A percentile compares a stretch with the other conserved stretches of the same genome.
phyloP scores from a whole-genome alignment of 2,888 invertebrate species.

The Scaptomyza parva region DNA sequence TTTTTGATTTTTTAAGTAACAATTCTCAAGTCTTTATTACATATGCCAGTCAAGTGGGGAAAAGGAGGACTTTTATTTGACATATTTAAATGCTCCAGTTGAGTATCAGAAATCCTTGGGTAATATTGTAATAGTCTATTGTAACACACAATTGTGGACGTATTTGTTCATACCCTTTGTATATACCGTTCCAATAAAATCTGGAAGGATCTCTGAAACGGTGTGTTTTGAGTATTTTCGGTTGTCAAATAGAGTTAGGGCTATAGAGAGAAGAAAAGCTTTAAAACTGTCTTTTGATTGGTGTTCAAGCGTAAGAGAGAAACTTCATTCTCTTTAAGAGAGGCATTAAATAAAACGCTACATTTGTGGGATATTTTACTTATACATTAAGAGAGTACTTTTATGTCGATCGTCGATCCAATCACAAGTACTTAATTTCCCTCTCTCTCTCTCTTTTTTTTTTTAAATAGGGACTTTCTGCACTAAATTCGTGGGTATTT shows the following conservation, averaged over 20 bases:
- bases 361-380: not conserved
- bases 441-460: not conserved
- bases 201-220: not conserved
- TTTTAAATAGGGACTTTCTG: not conserved
- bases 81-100: constrained; percentile 39
- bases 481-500: constrained; percentile 50
- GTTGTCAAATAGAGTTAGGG: not conserved
- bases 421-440: not conserved
- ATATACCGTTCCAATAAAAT: constrained; percentile 7
- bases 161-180: constrained; percentile 34
- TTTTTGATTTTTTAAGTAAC: constrained; percentile 66
- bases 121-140: constrained; percentile 32
- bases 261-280: not conserved
- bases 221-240: not conserved
- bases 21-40: constrained; percentile 66
- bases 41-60: constrained; percentile 36
- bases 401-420: constrained; percentile 2
- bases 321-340: not conserved
- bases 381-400: not conserved
- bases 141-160: constrained; percentile 38
- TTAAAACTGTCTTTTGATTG: not conserved
- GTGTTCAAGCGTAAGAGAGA: not conserved
- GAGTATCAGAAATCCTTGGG: constrained; percentile 36
- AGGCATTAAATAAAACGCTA: no score
- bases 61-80: constrained; percentile 18